These are phyloP conservation scores for Notodonta ziczac DNA, from an alignment of 2,888 invertebrate genomes.

Conservation along the genomic window DNA sequence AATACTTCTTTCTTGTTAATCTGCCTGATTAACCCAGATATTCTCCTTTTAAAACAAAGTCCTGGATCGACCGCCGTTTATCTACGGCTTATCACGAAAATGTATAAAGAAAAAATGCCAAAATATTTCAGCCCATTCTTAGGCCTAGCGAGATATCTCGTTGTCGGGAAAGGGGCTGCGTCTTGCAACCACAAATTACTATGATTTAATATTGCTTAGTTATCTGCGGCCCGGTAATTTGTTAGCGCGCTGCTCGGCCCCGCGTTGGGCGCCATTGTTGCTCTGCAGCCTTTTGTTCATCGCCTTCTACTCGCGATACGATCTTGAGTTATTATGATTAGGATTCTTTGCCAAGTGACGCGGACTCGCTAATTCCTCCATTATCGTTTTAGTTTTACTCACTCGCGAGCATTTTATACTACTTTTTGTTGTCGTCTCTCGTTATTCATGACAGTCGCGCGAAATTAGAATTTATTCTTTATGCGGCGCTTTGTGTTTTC, in stretches of 20 bases:
- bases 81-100: slow-evolving; percentile 46
- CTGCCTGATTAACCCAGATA: slow-evolving; percentile 21
- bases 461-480: slow-evolving; percentile 29
- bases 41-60: slow-evolving; percentile 7
- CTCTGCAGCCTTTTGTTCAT: slow-evolving; percentile 80
- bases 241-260: slow-evolving; percentile 75
- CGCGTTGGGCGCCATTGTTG: slow-evolving; percentile 80
- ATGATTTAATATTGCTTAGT: slow-evolving; percentile 85
- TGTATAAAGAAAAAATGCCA: slow-evolving; percentile 47
- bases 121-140: slow-evolving; percentile 52
- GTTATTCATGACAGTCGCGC: slow-evolving; percentile 22
- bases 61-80: slow-evolving; percentile 22
- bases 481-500: slow-evolving; percentile 19
- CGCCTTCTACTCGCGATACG: slow-evolving; percentile 76
- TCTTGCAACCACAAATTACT: slow-evolving; percentile 82
- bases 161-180: slow-evolving; percentile 68
- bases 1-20: slow-evolving; percentile 52
- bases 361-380: slow-evolving; percentile 77
- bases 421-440: slow-evolving; percentile 42
- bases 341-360: slow-evolving; percentile 82
- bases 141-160: slow-evolving; percentile 64
- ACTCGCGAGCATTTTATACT: slow-evolving; percentile 50
- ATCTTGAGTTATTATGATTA: slow-evolving; percentile 85
- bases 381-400: slow-evolving; percentile 73
- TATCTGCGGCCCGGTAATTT: slow-evolving; percentile 83